Evolutionary conservation across 1,140 invertebrate species (phyloP).

Genomic region (Conus betulinus): DNA sequence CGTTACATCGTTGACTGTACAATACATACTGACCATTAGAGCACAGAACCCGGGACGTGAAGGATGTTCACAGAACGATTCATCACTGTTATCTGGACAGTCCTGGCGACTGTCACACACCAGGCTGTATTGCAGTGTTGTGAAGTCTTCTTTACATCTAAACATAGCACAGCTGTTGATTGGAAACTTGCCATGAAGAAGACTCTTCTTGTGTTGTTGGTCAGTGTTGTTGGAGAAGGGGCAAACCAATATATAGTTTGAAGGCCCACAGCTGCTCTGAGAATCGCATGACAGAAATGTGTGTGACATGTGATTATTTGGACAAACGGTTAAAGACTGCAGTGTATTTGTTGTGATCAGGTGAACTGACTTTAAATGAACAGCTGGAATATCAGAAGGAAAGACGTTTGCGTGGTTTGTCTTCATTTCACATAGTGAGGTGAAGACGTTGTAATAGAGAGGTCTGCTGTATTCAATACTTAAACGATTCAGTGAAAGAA

Average conservation of each 20-base stretch:
- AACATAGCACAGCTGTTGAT: background rate
- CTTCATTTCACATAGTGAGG: too few relatives aligned
- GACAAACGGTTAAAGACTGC: background rate
- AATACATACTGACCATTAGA: background rate
- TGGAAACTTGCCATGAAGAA: too few relatives aligned
- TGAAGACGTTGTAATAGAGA: background rate
- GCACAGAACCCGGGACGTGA: background rate
- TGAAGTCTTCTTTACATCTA: background rate
- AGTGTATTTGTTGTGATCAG: background rate
- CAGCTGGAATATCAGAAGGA: background rate
- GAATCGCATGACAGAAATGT: background rate
- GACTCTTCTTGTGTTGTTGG: background rate
- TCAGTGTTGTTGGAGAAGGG: background rate
- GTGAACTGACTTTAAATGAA: background rate
- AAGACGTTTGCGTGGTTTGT: background rate
- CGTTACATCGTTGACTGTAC: background rate
- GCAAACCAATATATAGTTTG: background rate
- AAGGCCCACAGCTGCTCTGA: background rate
- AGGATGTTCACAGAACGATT: constrained; percentile 2
- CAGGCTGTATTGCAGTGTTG: constrained; percentile 1
- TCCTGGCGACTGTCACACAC: constrained; percentile 16
- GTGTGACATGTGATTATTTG: background rate
- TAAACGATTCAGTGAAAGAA: too few relatives aligned
- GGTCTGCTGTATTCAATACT: too few relatives aligned
- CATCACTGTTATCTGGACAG: background rate